Conservation (phyloP, 2,888 invertebrate species). For the Torymus auratus region DNA sequence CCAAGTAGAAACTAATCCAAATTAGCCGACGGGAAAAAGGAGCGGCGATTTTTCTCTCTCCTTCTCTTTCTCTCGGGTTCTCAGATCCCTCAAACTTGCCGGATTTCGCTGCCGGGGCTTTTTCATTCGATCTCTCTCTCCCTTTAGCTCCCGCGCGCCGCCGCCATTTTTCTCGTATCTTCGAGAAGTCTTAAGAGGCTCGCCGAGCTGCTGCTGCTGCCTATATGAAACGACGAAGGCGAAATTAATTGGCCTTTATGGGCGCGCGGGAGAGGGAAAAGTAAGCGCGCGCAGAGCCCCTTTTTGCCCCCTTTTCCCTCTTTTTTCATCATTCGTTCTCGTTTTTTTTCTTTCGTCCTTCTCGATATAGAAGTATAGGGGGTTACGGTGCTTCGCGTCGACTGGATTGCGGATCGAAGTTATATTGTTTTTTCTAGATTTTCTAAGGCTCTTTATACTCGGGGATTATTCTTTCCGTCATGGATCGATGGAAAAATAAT, state of each 20-base stretch:
- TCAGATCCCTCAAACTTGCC: constrained; percentile 52
- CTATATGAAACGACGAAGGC: constrained; percentile 23
- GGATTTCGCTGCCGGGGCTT: constrained; percentile 42
- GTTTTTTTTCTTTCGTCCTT: constrained; percentile 6
- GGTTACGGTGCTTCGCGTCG: background rate
- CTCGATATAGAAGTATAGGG: too few relatives aligned
- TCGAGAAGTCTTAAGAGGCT: constrained; percentile 52
- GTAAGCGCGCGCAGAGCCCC: constrained; percentile 16
- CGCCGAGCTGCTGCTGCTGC: constrained; percentile 5
- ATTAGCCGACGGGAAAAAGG: constrained; percentile 42
- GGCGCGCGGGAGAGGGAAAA: background rate
- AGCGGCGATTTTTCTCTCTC: constrained; percentile 45
- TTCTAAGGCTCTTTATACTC: too few relatives aligned
- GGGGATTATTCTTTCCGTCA: too few relatives aligned
- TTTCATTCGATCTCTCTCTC: background rate
- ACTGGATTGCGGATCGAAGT: constrained; percentile 13
- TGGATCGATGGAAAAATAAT: too few relatives aligned
- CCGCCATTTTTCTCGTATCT: constrained; percentile 18
- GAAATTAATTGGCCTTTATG: constrained; percentile 61
- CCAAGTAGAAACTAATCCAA: constrained; percentile 53
- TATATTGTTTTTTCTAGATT: constrained; percentile 24
- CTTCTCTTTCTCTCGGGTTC: background rate
- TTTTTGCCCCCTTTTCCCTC: constrained; percentile 11
- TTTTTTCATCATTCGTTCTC: constrained; percentile 38
- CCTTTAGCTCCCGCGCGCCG: background rate